A percentile compares a stretch with the other conserved stretches of the same genome.
Evolutionary conservation across 2,797 vertebrate genomes (phyloP).

Genomic region (Lateolabrax maculatus): DNA sequence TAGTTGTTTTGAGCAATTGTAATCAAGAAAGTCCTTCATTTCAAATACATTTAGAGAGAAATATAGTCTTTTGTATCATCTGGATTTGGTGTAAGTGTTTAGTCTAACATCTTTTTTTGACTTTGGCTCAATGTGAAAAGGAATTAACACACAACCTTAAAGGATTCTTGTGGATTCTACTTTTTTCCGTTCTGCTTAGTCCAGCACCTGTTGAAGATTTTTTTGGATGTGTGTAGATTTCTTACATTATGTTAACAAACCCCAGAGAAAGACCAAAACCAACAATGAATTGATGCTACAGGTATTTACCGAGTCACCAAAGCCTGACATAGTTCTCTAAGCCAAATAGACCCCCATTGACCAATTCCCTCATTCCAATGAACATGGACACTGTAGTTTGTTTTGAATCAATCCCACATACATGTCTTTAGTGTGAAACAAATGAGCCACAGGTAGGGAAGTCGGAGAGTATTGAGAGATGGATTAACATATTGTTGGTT

Average conservation of each 20-base stretch:
- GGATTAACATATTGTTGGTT: not conserved
- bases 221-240: not conserved
- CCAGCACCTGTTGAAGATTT: not conserved
- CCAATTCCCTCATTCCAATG: too few species aligned
- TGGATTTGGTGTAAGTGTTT: constrained; percentile 2
- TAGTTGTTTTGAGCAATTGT: constrained; percentile 14
- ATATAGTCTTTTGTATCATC: not conserved
- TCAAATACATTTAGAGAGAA: constrained; percentile 18
- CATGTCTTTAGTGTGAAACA: not conserved
- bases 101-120: not conserved
- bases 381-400: not conserved
- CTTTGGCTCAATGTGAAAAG: not conserved
- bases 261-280: not conserved
- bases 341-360: not conserved
- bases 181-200: not conserved
- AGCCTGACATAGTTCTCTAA: not conserved
- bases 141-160: not conserved
- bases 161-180: not conserved
- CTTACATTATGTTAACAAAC: not conserved
- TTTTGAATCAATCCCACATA: not conserved
- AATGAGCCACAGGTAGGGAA: not conserved
- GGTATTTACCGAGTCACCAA: not conserved
- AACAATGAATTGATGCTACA: not conserved
- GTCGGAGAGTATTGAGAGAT: not conserved
- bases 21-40: constrained; percentile 4